Conservation (phyloP, 2,113 vertebrate species). For the Pomatostomus ruficeps region DNA sequence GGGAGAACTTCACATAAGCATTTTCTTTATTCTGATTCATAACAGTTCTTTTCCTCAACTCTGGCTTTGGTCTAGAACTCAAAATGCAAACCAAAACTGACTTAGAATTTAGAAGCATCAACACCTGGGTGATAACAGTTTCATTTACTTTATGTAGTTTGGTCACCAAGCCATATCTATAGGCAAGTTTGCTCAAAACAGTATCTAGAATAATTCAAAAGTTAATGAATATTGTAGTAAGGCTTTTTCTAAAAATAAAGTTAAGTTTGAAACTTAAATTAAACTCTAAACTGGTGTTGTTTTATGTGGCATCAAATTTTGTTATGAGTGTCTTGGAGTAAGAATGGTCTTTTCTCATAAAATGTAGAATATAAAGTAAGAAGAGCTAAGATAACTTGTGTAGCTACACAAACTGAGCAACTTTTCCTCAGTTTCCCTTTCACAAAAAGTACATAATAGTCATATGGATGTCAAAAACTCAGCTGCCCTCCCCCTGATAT, state of each 20-base stretch:
- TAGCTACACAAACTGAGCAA: not conserved
- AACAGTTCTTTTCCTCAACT: not conserved
- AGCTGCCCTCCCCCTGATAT: not conserved
- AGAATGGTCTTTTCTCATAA: not conserved
- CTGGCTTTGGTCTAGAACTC: not conserved
- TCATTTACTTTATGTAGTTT: not conserved
- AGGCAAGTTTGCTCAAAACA: not conserved
- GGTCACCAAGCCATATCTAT: not conserved
- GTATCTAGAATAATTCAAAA: not conserved
- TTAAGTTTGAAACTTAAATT: not conserved
- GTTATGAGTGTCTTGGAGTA: not conserved
- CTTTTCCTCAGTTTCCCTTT: not conserved
- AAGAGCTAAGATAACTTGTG: not conserved
- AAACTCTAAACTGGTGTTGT: not conserved
- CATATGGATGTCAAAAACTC: not conserved
- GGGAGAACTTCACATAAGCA: not conserved
- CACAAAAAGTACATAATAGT: not conserved
- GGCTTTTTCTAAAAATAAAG: not conserved
- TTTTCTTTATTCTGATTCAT: slow-evolving; percentile 1
- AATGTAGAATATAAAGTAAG: not conserved
- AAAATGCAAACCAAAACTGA: slow-evolving; percentile 12
- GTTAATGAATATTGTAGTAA: not conserved
- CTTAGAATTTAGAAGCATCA: not conserved
- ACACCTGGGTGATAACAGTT: not conserved
- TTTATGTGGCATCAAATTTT: not conserved